Evolutionary conservation across 2,888 invertebrate species (phyloP).

Genomic region (Andrena camellia): DNA sequence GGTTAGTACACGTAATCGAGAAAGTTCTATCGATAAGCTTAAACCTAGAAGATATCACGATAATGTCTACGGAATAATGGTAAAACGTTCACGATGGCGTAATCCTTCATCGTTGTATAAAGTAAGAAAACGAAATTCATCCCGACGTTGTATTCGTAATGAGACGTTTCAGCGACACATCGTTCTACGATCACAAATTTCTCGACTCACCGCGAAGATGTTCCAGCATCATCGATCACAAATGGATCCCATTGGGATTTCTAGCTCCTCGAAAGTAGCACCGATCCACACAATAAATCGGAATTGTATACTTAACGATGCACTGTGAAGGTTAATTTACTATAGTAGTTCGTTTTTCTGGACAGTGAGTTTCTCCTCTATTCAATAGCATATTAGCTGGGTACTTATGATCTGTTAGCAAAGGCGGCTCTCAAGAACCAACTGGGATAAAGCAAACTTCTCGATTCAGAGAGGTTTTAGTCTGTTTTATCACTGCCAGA

Average conservation of each 20-base stretch:
- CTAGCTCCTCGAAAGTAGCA: not conserved
- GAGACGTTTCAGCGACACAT: slow-evolving; percentile 8
- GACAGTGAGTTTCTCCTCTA: slow-evolving; percentile 16
- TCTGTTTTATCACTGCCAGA: slow-evolving; percentile 66
- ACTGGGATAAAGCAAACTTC: slow-evolving; percentile 50
- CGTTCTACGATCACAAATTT: slow-evolving; percentile 18
- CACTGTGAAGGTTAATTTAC: not conserved
- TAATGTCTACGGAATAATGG: slow-evolving; percentile 52
- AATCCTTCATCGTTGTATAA: slow-evolving; percentile 43
- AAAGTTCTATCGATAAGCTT: slow-evolving; percentile 69
- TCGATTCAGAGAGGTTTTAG: slow-evolving; percentile 33
- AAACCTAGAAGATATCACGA: slow-evolving; percentile 47
- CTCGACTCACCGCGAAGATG: not conserved
- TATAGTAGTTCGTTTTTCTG: not conserved
- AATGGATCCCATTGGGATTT: not conserved
- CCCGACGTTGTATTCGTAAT: not conserved
- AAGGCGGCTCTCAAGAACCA: slow-evolving; percentile 41
- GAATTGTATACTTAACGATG: not conserved
- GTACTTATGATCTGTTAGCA: slow-evolving; percentile 8
- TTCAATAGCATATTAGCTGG: slow-evolving; percentile 11
- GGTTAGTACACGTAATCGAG: slow-evolving; percentile 63
- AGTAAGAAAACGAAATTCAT: not conserved
- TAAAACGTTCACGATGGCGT: slow-evolving; percentile 66
- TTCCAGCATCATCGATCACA: not conserved
- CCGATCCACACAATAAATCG: not conserved